A percentile compares a stretch with the other conserved stretches of the same genome.
Evolutionary conservation across 1,140 invertebrate species (phyloP).

Genomic region (Hestina assimilis): DNA sequence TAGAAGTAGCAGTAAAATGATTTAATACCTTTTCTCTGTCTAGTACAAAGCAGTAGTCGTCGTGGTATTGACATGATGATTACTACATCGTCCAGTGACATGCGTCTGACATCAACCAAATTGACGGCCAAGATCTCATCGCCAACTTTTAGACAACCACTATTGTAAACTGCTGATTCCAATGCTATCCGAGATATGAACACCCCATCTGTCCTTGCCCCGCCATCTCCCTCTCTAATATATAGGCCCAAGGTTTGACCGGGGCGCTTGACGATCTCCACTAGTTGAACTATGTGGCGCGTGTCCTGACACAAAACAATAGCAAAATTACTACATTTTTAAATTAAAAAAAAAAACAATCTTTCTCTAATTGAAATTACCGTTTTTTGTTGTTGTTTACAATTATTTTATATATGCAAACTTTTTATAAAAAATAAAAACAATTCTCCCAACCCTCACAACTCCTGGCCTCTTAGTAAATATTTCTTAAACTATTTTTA

Average conservation of each 20-base stretch:
- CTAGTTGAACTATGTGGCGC: conserved; percentile 92
- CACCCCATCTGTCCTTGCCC: conserved; percentile 95
- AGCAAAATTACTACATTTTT: neutral
- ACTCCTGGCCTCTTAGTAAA: no score
- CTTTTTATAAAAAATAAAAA: no score
- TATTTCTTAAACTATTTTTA: no score
- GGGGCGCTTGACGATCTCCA: conserved; percentile 99
- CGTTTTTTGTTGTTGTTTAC: no score
- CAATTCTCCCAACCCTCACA: no score
- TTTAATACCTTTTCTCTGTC: conserved; percentile 83
- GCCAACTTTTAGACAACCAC: conserved; percentile 97
- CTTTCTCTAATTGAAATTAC: no score
- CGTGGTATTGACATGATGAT: conserved; percentile 99
- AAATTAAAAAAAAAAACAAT: neutral
- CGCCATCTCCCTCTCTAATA: conserved; percentile 97
- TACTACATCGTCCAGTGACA: conserved; percentile 99
- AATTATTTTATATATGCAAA: no score
- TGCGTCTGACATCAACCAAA: conserved; percentile 96
- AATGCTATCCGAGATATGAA: conserved; percentile 99
- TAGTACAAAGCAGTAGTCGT: conserved; percentile 94
- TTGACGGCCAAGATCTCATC: conserved; percentile 99
- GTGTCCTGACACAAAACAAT: conserved; percentile 81
- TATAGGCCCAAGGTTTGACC: conserved; percentile 99
- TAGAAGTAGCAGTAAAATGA: no score
- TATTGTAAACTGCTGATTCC: conserved; percentile 97